Evolutionary conservation across 2,797 vertebrate species (phyloP), one percentile per base, ranked within the genome.

Genomic region (Ctenopoma kingsleyae): DNA sequence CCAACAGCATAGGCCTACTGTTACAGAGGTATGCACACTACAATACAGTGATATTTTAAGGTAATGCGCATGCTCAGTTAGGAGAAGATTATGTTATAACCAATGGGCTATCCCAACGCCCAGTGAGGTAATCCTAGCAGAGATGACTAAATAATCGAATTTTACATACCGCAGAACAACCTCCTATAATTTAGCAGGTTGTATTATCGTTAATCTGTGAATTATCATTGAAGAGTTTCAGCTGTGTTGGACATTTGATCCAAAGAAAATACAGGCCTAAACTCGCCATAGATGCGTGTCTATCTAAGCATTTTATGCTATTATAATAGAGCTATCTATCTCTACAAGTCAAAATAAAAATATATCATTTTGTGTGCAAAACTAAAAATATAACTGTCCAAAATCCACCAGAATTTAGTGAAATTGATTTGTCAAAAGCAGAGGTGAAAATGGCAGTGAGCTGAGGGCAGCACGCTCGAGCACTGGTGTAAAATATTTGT

Each of bases 61-160:
- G 71, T 72, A 74, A 57, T 74, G 90, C 92, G 93, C 93, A 94
- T 93, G 93, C 92, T 86, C 93, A 82, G 85, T 88, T 19, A 3
- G 53, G 30, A 52, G 74, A 72, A 84, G 78, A 86, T 86, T 87
- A 89, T 87, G 74, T 79, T 85, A 84, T 80, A 91, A 90, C 89
- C 89, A 91, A 91, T 89, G 76, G 79, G 81, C 72, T 84, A 86
- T 78, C 85, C 87, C 89, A 84, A 74, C 85, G 82, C 76, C 81
- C 83, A 85, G 63, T 91, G 89, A 89, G 88, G 89, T 83, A 87
- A 87, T 85, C 87, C 80, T 63, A 67, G 78, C 80, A 83, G 68
- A 85, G 77, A 86, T 67, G 75, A 89, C 82, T 84, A 87, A 89
- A 90, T 85, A 80, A 85, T 80, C 50, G 71, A 84, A 89, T 77